These are phyloP conservation scores for Lepus townsendii DNA, from an alignment of 2,797 vertebrate genomes.

Conservation along the genomic window DNA sequence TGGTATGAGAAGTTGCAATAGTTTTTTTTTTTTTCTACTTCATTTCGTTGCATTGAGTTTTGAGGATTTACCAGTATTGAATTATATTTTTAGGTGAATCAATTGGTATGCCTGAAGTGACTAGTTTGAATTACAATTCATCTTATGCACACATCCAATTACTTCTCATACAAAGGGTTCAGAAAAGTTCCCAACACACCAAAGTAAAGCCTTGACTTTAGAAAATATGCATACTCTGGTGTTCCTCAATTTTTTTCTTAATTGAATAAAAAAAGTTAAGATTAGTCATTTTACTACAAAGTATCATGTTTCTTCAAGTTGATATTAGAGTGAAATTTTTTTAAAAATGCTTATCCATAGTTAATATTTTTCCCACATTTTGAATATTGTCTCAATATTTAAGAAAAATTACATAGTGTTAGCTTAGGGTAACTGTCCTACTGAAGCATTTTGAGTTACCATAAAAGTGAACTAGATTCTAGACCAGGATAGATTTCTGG, in stretches of 20 bases:
- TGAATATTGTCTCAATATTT: constrained; percentile 12
- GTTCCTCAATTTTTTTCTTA: constrained; percentile 59
- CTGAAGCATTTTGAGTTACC: constrained; percentile 46
- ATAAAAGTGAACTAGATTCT: constrained; percentile 45
- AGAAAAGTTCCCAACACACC: constrained; percentile 63
- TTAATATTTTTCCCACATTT: constrained; percentile 30
- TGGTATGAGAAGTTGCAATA: background rate
- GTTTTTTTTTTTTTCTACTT: constrained; percentile 43
- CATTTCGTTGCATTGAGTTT: constrained; percentile 46
- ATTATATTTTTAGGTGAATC: constrained; percentile 51
- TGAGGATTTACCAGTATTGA: constrained; percentile 34
- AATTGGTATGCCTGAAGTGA: constrained; percentile 51
- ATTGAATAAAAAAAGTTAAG: constrained; percentile 59
- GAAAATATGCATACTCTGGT: constrained; percentile 57
- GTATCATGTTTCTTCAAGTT: constrained; percentile 39
- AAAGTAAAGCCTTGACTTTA: constrained; percentile 64
- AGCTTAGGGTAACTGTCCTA: background rate
- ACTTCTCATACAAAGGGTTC: constrained; percentile 63
- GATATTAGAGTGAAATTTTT: constrained; percentile 37
- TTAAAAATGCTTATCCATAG: background rate
- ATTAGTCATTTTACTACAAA: constrained; percentile 8
- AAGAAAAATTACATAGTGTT: constrained; percentile 14
- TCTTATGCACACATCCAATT: constrained; percentile 74
- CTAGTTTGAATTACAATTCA: constrained; percentile 70
- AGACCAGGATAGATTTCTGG: constrained; percentile 65